These are phyloP conservation scores for Silurus glanis DNA, from an alignment of 2,113 vertebrate species.

Conservation along the genomic window DNA sequence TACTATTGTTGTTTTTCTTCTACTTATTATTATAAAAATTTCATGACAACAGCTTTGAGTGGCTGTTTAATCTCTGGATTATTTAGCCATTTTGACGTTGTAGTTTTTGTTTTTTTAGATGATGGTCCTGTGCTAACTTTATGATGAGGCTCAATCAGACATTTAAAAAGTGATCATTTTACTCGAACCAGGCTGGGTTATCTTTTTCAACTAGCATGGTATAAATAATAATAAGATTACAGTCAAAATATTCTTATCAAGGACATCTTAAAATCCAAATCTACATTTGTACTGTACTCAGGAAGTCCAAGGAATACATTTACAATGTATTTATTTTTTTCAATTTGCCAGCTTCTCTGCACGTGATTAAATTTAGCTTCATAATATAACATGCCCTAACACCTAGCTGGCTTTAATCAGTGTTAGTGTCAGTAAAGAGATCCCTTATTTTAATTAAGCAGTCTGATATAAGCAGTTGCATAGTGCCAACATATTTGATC, in stretches of 20 bases:
- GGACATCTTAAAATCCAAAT: neutral
- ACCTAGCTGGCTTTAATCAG: conserved; percentile 9
- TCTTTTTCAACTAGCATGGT: neutral
- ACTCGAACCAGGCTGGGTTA: neutral
- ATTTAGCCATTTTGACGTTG: neutral
- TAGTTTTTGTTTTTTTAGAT: neutral
- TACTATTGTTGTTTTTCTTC: neutral
- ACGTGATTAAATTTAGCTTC: neutral
- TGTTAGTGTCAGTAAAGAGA: neutral
- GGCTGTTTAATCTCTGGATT: neutral
- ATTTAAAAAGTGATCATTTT: neutral
- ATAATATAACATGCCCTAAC: neutral
- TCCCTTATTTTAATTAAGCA: conserved; percentile 16
- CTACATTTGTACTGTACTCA: neutral
- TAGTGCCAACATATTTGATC: conserved; percentile 3
- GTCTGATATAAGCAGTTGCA: neutral
- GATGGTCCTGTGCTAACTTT: neutral
- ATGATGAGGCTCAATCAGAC: neutral
- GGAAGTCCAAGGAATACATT: neutral
- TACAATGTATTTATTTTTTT: neutral
- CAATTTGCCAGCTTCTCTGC: neutral
- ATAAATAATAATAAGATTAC: neutral
- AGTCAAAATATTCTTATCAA: neutral
- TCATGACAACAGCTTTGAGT: neutral
- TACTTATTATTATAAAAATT: neutral